These are phyloP conservation scores for Drosophila acutilabella DNA, from an alignment of 2,888 invertebrate genomes.

Conservation along the genomic window DNA sequence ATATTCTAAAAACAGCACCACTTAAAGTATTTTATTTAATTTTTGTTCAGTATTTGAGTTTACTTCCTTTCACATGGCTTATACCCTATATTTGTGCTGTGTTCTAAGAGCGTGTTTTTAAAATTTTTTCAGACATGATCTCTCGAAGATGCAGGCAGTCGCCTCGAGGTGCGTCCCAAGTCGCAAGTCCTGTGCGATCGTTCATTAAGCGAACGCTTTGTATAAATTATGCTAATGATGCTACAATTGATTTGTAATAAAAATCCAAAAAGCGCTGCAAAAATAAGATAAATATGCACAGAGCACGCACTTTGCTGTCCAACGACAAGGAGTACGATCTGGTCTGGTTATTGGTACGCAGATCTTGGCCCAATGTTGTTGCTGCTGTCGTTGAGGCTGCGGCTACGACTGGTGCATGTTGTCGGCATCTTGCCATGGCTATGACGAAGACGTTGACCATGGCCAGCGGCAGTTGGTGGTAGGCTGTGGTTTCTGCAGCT, in stretches of 20 bases:
- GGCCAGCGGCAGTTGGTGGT: conserved; percentile 39
- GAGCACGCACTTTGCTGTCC: conserved; percentile 82
- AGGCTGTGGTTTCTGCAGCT: conserved; percentile 20
- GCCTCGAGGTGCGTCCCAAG: conserved; percentile 8
- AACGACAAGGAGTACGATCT: conserved; percentile 28
- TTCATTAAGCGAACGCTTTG: conserved; percentile 85
- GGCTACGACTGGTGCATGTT: conserved; percentile 33
- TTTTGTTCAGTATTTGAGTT: too few relatives aligned
- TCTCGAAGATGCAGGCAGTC: conserved; percentile 23
- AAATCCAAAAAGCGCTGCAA: conserved; percentile 82
- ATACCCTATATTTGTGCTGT: background rate
- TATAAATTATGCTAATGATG: conserved; percentile 86
- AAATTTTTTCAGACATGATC: conserved; percentile 28
- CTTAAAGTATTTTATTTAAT: too few relatives aligned
- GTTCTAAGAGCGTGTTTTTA: conserved; percentile 19
- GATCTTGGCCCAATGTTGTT: conserved; percentile 31
- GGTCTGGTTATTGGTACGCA: conserved; percentile 27
- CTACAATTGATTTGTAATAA: conserved; percentile 86
- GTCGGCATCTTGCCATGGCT: conserved; percentile 39
- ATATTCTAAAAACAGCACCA: too few relatives aligned
- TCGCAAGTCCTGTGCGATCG: conserved; percentile 50
- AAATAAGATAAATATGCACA: conserved; percentile 84
- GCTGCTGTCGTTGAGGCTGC: conserved; percentile 23
- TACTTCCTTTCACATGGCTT: background rate
- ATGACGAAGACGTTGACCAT: conserved; percentile 25